These are phyloP conservation scores for Carettochelys insculpta DNA, from an alignment of 2,113 vertebrate species.

Conservation along the genomic window DNA sequence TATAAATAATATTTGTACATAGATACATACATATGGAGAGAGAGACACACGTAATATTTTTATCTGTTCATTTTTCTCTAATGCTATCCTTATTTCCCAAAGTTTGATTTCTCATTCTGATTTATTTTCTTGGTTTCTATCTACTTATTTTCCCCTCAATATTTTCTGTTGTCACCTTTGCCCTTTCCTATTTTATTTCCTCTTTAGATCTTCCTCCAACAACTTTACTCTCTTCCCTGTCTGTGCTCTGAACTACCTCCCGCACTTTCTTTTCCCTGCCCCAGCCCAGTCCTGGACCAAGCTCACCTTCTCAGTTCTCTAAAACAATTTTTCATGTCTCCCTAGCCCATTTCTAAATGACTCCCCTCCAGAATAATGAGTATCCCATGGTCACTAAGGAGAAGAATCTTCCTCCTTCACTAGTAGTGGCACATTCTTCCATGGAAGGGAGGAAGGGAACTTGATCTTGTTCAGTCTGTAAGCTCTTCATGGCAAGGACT, in stretches of 20 bases:
- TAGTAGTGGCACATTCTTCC: background rate
- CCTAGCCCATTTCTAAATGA: background rate
- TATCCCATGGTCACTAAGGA: background rate
- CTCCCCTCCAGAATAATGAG: too few species aligned
- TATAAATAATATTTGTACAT: fast-evolving
- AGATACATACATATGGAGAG: background rate
- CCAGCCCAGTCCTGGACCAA: background rate
- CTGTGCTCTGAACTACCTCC: background rate
- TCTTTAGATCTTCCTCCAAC: too few species aligned
- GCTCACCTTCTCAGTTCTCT: background rate
- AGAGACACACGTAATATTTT: fast-evolving
- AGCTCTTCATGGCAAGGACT: background rate
- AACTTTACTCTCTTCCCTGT: background rate
- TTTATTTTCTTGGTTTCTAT: background rate
- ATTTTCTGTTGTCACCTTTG: background rate
- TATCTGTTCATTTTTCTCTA: background rate
- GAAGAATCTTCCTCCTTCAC: background rate
- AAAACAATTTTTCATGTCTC: background rate
- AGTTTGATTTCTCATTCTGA: background rate
- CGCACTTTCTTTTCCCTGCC: background rate
- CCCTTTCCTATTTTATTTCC: background rate
- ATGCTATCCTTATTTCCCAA: background rate
- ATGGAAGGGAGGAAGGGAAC: background rate
- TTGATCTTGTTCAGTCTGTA: background rate
- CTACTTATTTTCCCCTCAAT: background rate